These are phyloP conservation scores for Euura lappo DNA, from an alignment of 1,140 invertebrate genomes.

Conservation along the genomic window DNA sequence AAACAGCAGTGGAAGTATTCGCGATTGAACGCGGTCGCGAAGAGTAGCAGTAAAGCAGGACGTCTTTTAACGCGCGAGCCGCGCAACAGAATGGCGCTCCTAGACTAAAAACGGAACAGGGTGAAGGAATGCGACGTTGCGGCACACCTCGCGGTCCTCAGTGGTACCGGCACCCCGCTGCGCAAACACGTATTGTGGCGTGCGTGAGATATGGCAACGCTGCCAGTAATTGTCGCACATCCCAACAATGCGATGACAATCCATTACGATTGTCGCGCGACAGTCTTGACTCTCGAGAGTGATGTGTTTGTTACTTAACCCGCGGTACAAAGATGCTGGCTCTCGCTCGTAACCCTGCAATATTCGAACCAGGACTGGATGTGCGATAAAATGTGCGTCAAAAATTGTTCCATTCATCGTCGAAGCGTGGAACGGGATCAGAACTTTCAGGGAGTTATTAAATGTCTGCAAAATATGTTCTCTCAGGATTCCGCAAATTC, in stretches of 20 bases:
- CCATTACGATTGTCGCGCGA: slow-evolving; percentile 30
- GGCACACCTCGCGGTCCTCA: slow-evolving; percentile 41
- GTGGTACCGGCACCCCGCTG: slow-evolving; percentile 20
- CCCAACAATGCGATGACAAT: slow-evolving; percentile 46
- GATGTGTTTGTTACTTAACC: slow-evolving; percentile 1
- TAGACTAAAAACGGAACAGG: slow-evolving; percentile 59
- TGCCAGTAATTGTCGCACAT: slow-evolving; percentile 55
- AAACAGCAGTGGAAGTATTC: slow-evolving; percentile 29
- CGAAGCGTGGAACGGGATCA: too few species aligned
- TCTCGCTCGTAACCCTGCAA: too few species aligned
- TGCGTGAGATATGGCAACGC: slow-evolving; percentile 52
- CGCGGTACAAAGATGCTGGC: neutral
- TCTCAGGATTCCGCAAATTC: neutral
- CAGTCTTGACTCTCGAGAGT: slow-evolving; percentile 13
- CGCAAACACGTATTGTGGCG: slow-evolving; percentile 26
- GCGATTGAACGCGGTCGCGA: neutral
- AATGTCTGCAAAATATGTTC: neutral
- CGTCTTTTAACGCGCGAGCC: slow-evolving; percentile 49
- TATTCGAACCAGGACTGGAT: too few species aligned
- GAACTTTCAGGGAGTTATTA: neutral
- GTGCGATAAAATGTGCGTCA: too few species aligned
- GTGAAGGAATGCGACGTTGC: slow-evolving; percentile 54
- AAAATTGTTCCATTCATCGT: too few species aligned
- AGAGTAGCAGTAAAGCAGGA: neutral
- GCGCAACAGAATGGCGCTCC: slow-evolving; percentile 56